Evolutionary conservation across 2,797 vertebrate species (phyloP), one percentile per base, ranked within the genome.

Genomic region (Hippoglossus hippoglossus): DNA sequence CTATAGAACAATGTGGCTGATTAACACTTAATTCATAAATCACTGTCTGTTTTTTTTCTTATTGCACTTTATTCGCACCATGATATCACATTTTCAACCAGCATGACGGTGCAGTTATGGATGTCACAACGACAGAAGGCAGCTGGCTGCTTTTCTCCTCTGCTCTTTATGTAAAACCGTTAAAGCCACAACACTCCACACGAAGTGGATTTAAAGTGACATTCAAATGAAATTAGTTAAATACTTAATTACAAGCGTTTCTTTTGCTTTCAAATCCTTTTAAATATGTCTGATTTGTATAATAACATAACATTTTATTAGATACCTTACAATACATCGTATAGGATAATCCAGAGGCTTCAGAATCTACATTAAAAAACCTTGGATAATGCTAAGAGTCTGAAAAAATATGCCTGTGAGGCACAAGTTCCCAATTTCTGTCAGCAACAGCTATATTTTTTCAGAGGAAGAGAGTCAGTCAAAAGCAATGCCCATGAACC

Each of bases 191-290:
- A 69, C 63, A 67, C 25, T 66, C 51, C 51, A 46, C 22, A 21
- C 49, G 25, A 52, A 51, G 70, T 54, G 75, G 78, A 84, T 90
- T 85, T 81, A 75, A 67, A 36, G 55, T 47, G 51, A 44, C 61
- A 64, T 53, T 84, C 56, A 67, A 67, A 67, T 57, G 63, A 82
- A 82, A 80, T 88, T 79, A 82, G 59, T 57, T 31, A 67, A 86
- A 83, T 79, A 75, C 84, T 84, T 74, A 55, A 78, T 85, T 73
- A 77, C 51, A 47, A 76, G 71, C 57, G 57, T 53, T 73, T 55
- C 34, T 75, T 77, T 83, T 58, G 25, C 22, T 66, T 79, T 74
- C n/a, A 70, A 75, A 72, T 66, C 47, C 60, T 31, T 28, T 25
- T 50, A 73, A 71, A 78, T 12, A 70, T n/a, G 5, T 52, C n/a